Evolutionary conservation across 2,888 invertebrate genomes (phyloP).

Genomic region (Ochropacha duplaris): DNA sequence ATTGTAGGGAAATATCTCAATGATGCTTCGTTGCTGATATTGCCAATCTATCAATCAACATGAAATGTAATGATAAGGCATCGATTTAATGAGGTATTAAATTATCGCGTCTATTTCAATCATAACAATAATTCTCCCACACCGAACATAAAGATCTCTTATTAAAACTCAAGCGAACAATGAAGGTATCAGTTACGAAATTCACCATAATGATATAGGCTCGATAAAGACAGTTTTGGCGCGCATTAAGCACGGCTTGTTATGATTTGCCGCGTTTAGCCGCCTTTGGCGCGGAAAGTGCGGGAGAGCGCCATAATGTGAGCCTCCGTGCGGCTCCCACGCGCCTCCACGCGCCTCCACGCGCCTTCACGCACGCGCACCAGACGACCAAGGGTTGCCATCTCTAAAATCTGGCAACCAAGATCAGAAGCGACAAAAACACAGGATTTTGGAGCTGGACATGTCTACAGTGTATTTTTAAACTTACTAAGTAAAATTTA

Average conservation of each 20-base stretch:
- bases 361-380: background rate
- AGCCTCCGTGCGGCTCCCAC: constrained; percentile 38
- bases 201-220: constrained; percentile 10
- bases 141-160: background rate
- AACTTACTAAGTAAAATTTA: no score
- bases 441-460: no score
- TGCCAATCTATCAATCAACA: no score
- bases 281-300: constrained; percentile 9
- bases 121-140: background rate
- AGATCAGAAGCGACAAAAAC: no score
- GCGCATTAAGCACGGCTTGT: constrained; percentile 10
- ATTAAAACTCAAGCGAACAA: background rate
- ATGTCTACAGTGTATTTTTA: no score
- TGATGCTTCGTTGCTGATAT: no score
- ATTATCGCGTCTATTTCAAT: background rate
- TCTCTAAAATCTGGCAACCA: no score
- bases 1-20: no score
- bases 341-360: constrained; percentile 26
- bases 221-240: constrained; percentile 8
- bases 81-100: background rate
- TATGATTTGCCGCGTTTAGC: constrained; percentile 19
- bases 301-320: constrained; percentile 29
- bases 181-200: constrained; percentile 7
- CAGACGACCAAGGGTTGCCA: no score
- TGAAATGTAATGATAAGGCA: no score